Percentiles rank a stretch among this genome's conserved stretches.
These are phyloP conservation scores for Colinus virginianus DNA, from an alignment of 2,113 vertebrate genomes.

Conservation along the genomic window DNA sequence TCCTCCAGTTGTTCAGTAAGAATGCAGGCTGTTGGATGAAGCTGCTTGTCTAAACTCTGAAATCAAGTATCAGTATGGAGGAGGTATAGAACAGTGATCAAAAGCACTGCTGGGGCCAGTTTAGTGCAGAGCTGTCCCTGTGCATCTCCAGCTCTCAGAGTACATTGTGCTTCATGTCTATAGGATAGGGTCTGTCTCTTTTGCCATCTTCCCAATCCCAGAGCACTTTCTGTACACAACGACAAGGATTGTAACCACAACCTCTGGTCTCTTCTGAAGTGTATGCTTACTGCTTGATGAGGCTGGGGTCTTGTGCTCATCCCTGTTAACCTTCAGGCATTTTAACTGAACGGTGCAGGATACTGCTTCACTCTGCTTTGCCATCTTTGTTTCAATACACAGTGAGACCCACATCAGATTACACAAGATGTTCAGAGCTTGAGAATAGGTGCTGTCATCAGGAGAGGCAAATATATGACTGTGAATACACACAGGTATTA, in stretches of 20 bases:
- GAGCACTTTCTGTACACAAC: background rate
- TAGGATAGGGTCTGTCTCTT: background rate
- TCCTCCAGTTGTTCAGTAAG: background rate
- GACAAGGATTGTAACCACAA: background rate
- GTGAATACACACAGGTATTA: background rate
- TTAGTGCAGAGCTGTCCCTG: background rate
- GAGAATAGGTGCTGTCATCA: background rate
- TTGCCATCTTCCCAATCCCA: background rate
- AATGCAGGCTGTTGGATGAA: background rate
- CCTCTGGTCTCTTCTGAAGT: background rate
- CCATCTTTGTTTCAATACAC: background rate
- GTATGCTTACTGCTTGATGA: accelerated
- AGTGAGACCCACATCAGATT: background rate
- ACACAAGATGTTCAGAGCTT: background rate
- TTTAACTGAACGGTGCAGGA: background rate
- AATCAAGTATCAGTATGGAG: background rate
- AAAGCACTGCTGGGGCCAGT: background rate
- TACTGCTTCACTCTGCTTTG: background rate
- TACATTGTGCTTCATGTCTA: background rate
- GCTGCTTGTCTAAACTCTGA: background rate
- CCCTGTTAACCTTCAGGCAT: background rate
- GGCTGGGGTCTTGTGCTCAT: background rate
- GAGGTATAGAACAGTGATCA: background rate
- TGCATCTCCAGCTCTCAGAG: background rate
- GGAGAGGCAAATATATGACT: background rate